Evolutionary conservation across 64 coral and sea anemone genomes (phyloP), one percentile per base, ranked within the genome.

Genomic region (Anthopleura sola): DNA sequence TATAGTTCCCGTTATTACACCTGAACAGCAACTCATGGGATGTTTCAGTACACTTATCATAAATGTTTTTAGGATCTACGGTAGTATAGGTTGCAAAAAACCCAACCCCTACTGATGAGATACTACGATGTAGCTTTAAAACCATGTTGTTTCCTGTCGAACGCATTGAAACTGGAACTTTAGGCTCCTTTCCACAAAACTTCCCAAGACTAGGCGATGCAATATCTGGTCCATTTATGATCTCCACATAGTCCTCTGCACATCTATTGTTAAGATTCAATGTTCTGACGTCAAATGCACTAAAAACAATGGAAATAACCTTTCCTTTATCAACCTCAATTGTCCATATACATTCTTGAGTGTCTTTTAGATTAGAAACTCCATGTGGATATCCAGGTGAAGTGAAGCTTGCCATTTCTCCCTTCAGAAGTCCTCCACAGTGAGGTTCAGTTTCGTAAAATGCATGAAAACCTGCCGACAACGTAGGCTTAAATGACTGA

Each of bases 71-170:
- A 24, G 94, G 90, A 85, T 93, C 87, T 31, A 97, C 53, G 40
- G 87, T 84, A 80, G 82, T 91, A 55, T 92, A 97, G 58, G 87
- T 97, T 20, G 94, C 94, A 84, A 60, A 83, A 84, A 97, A 97
- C 39, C 90, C 94, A 49, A 87, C 68, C n/a, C 90, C 90, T 28
- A 9, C 23, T 60, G 85, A 74, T 3, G 68, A 58, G n/a, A 34
- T 71, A 9, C 87, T 92, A 47, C 83, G 85, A 31, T 83, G 78
- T 18, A 92, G 55, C 64, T 81, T 87, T 28, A 97, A 79, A 40
- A 92, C 64, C 90, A 97, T 92, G 37, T 68, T 82, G 10, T 86
- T 86, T 64, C 87, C 88, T 50, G 86, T 80, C 54, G 94, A 92
- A 15, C 85, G 78, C 28, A 92, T 80, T 55, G 77, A 71, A 13